Base-by-base conservation (phyloP, 64 coral and sea anemone genomes). In the Astreopora myriophthalma region DNA sequence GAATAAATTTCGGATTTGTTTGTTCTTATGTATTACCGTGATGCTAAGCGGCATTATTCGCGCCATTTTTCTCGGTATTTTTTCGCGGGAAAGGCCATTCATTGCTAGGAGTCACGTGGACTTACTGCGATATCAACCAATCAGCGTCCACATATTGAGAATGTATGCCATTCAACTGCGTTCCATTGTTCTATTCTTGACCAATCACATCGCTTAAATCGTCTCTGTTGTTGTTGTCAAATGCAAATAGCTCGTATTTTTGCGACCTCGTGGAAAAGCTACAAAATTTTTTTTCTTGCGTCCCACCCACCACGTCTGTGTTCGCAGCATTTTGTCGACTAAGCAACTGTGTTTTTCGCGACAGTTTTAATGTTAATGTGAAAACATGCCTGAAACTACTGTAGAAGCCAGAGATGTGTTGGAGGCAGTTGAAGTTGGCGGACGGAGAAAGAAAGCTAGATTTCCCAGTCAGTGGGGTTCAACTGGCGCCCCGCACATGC, bases 221-320 rank as follows among this genome's bases (percentile, higher is more conserved):
- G 72, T 69, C 80, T 80, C 95, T 86, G 80, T 94, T 96, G 95
- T 96, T 96, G 91, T 96, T 94, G 91, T 96, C 91, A 89, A 96
- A 96, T 96, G 95, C 95, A 94, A 96, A 94, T 76, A 85, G 84
- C 35, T 89, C 85, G 92, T 96, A 92, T 96, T 96, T 96, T 96
- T 96, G 90, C 71, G 86, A 96, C 95, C 95, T 96, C 95, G 95
- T 96, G 95, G 91, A 96, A 93, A 87, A 87, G 89, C 61, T 85
- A 79, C 87, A 90, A 96, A 96, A 93, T 80, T 73, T 82, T 94
- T 93, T 88, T 96, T 90, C 57, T 94, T 62, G 94, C 91, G 95
- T 90, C 95, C 95, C 95, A 96, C 95, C 95, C 95, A 96, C 95
- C 24, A 96, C 85, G 87, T 63, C 57, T 23, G 62, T 74, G 68